Percentiles rank a stretch among this genome's conserved stretches.
Evolutionary conservation across 2,888 invertebrate species (phyloP).

Genomic region (Acrobasis repandana): DNA sequence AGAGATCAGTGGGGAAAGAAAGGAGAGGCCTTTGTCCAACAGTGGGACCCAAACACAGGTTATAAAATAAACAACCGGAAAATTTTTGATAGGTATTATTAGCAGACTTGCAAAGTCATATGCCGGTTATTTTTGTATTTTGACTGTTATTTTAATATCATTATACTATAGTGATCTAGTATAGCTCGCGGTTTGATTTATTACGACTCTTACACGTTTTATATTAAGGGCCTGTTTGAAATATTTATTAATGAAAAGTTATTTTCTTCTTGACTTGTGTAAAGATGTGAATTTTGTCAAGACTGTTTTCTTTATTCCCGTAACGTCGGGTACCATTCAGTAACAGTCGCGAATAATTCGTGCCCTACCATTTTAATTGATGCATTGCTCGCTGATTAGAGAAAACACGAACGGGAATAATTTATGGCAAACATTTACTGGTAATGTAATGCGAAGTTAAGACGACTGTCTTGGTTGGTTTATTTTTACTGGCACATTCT

Average conservation of each 20-base stretch:
- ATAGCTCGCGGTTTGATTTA: no score
- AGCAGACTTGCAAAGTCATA: no score
- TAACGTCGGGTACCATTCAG: conserved; percentile 54
- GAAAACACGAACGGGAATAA: conserved; percentile 26
- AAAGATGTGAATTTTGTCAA: conserved; percentile 41
- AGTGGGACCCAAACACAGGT: no score
- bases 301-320: conserved; percentile 36
- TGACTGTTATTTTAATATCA: no score
- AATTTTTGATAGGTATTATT: no score
- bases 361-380: conserved; percentile 45
- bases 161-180: no score
- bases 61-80: no score
- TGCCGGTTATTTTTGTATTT: no score
- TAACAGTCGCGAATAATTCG: conserved; percentile 57
- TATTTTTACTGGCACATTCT: neutral
- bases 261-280: conserved; percentile 15
- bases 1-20: no score
- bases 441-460: conserved; percentile 9
- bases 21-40: no score
- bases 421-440: conserved; percentile 20
- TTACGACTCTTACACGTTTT: no score
- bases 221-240: no score
- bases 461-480: neutral
- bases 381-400: conserved; percentile 31
- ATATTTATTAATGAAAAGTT: neutral